Evolutionary conservation across 2,797 vertebrate species (phyloP).

Genomic region (Apogon hyalosoma): DNA sequence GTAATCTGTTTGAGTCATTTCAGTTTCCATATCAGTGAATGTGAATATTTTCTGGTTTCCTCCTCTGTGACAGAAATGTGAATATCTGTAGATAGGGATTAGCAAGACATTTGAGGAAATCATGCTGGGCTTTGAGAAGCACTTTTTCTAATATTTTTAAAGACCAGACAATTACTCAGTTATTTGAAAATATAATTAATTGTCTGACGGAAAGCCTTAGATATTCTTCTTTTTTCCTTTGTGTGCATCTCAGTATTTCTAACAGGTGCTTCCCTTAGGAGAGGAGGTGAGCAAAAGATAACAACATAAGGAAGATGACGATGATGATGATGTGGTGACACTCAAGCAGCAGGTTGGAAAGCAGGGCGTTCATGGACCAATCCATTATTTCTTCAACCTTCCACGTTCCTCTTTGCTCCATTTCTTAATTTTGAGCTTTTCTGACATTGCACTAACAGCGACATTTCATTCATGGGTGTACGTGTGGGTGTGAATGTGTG

Average conservation of each 20-base stretch:
- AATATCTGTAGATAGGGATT: too few relatives aligned
- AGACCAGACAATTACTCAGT: too few relatives aligned
- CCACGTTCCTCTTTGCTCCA: neutral
- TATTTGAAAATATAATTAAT: too few relatives aligned
- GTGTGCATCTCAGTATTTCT: slow-evolving; percentile 18
- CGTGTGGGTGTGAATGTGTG: slow-evolving; percentile 15
- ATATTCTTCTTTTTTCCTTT: slow-evolving; percentile 18
- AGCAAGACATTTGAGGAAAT: too few relatives aligned
- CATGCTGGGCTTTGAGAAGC: too few relatives aligned
- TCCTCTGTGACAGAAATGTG: too few relatives aligned
- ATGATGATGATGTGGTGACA: slow-evolving; percentile 26
- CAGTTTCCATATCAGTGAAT: too few relatives aligned
- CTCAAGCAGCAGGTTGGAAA: slow-evolving; percentile 27
- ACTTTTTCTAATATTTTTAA: too few relatives aligned
- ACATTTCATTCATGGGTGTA: slow-evolving; percentile 32
- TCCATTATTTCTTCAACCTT: neutral
- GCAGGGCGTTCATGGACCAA: neutral
- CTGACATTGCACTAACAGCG: slow-evolving; percentile 4
- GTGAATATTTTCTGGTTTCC: too few relatives aligned
- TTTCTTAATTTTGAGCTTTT: slow-evolving; percentile 1
- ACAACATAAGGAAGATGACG: slow-evolving; percentile 46
- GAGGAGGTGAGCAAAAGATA: slow-evolving; percentile 25
- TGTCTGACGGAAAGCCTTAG: neutral
- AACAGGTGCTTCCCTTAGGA: slow-evolving; percentile 51
- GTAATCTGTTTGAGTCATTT: too few relatives aligned